Evolutionary conservation across 2,113 vertebrate species (phyloP).

Genomic region (Glaucomys volans): DNA sequence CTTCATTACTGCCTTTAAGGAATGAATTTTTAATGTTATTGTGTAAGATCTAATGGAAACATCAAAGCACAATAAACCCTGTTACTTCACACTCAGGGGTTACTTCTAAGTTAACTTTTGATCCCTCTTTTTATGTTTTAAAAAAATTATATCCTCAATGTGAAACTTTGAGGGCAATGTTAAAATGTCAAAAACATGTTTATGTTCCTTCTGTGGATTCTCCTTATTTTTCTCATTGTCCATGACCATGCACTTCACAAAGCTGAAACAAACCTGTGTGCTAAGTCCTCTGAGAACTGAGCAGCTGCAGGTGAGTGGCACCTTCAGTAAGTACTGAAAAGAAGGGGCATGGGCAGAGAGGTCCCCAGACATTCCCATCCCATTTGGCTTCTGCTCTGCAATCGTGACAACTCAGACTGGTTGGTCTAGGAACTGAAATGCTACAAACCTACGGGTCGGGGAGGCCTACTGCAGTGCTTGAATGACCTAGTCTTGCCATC

Average conservation of each 20-base stretch:
- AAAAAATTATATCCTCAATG: background rate
- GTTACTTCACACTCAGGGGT: background rate
- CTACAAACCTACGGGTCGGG: rapidly evolving
- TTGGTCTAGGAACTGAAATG: background rate
- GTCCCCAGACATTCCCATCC: too few relatives aligned
- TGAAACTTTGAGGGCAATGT: background rate
- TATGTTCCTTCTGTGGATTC: background rate
- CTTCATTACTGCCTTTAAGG: background rate
- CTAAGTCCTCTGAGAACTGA: background rate
- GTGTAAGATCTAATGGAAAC: constrained; percentile 7
- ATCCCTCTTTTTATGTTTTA: background rate
- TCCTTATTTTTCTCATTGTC: background rate
- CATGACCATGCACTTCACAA: background rate
- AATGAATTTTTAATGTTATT: background rate
- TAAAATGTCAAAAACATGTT: background rate
- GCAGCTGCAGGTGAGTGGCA: background rate
- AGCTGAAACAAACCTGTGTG: background rate
- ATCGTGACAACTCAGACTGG: background rate
- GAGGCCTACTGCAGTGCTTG: background rate
- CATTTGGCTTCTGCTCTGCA: background rate
- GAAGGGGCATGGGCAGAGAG: background rate
- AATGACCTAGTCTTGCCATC: background rate
- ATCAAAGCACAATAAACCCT: background rate
- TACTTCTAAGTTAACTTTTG: background rate
- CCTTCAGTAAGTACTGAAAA: background rate